These are phyloP conservation scores for Chrysochloris asiatica DNA, from an alignment of 2,113 vertebrate genomes.

Conservation along the genomic window DNA sequence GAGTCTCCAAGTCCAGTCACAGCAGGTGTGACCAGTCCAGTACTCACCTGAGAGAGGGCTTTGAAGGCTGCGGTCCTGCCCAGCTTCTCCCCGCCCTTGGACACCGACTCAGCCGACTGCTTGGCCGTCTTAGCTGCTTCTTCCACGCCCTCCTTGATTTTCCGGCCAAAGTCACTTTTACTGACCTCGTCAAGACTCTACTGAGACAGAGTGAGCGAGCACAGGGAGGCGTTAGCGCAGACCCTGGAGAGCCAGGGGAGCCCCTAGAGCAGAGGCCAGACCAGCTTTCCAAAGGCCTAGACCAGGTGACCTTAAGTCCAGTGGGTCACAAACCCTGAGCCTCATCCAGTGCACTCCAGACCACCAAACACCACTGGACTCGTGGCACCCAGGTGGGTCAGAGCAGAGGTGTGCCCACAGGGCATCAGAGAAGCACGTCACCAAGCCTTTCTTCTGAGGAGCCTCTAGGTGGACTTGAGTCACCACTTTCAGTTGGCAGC, in stretches of 20 bases:
- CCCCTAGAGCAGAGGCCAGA: background rate
- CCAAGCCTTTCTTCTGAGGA: background rate
- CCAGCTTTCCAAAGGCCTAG: too few species aligned
- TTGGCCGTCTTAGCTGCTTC: slow-evolving; percentile 95
- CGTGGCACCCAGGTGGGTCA: background rate
- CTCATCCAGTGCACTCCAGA: fast-evolving
- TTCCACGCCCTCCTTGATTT: slow-evolving; percentile 94
- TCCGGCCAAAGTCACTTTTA: slow-evolving; percentile 93
- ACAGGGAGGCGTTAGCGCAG: background rate
- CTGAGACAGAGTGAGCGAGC: slow-evolving; percentile 44
- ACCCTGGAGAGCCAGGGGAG: fast-evolving
- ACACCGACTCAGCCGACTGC: slow-evolving; percentile 92
- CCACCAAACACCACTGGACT: background rate
- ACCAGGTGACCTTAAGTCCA: background rate
- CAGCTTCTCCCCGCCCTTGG: slow-evolving; percentile 92
- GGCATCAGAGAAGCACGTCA: background rate
- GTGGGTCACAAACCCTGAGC: background rate
- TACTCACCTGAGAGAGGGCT: slow-evolving; percentile 92
- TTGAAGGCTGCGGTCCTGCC: slow-evolving; percentile 93
- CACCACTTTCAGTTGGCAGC: background rate
- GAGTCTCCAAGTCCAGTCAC: background rate
- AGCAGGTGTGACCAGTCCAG: background rate
- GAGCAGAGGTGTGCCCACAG: background rate
- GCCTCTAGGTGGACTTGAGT: background rate
- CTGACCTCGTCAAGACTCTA: slow-evolving; percentile 95